A percentile compares a stretch with the other conserved stretches of the same genome.
Conservation (phyloP, 2,113 vertebrate genomes). For the Dermatemys mawii region DNA sequence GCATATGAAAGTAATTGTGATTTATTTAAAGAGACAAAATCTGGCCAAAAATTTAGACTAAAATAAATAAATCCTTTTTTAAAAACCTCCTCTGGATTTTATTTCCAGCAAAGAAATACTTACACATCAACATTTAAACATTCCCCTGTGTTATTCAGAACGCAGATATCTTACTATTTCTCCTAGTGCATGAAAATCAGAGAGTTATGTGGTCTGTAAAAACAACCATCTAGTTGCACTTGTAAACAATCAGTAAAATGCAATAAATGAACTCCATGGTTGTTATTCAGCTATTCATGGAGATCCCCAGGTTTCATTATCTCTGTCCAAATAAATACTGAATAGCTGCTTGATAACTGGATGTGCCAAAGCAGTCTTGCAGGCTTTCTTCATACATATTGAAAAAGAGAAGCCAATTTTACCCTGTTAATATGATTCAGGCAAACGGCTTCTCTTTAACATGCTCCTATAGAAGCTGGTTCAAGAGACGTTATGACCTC, state of each 20-base stretch:
- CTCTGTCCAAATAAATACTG: neutral
- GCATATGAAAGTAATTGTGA: neutral
- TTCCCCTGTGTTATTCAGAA: neutral
- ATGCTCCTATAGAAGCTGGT: neutral
- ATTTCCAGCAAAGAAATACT: neutral
- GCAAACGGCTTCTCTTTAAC: neutral
- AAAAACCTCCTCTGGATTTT: neutral
- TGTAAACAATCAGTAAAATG: neutral
- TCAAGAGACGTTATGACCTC: no score
- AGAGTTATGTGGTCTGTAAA: neutral
- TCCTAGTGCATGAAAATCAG: rapidly evolving
- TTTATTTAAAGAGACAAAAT: neutral
- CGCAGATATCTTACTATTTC: neutral
- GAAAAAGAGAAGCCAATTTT: neutral
- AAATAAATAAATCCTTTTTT: neutral
- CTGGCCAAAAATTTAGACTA: neutral
- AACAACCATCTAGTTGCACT: neutral
- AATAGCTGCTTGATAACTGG: neutral
- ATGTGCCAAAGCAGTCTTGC: neutral
- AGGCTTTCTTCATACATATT: neutral
- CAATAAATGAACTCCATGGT: neutral
- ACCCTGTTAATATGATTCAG: neutral
- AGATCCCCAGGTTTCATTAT: neutral
- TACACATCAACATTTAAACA: neutral
- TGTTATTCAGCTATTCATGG: neutral